Conservation (phyloP, 2,888 invertebrate genomes). For the Hyalella azteca region DNA sequence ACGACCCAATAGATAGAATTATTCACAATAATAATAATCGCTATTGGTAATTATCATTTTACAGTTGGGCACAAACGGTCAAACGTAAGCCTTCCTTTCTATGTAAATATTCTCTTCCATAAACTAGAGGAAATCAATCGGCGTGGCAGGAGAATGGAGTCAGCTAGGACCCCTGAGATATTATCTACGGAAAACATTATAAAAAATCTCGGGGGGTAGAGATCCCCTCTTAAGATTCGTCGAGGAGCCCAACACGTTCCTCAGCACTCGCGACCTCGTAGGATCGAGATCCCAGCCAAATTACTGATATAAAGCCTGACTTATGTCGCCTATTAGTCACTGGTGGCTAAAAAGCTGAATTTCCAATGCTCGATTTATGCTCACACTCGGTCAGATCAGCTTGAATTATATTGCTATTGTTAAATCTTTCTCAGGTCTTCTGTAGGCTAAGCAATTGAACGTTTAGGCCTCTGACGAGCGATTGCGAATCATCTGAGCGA, state of each 20-base stretch:
- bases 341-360: background rate
- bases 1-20: too few species aligned
- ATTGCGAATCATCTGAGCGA: background rate
- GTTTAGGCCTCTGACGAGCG: slow-evolving; percentile 5
- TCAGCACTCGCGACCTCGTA: background rate
- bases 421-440: background rate
- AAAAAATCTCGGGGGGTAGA: slow-evolving; percentile 19
- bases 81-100: background rate
- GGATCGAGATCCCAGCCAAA: background rate
- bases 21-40: too few species aligned
- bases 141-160: slow-evolving; percentile 27
- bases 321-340: slow-evolving; percentile 28
- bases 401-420: slow-evolving; percentile 28
- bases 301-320: slow-evolving; percentile 14
- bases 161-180: slow-evolving; percentile 2
- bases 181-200: slow-evolving; percentile 16
- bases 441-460: background rate
- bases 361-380: slow-evolving; percentile 15
- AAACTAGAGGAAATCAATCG: background rate
- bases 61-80: too few species aligned
- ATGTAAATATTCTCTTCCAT: background rate
- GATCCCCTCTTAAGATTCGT: slow-evolving; percentile 5
- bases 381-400: background rate
- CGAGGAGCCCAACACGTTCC: slow-evolving; percentile 2
- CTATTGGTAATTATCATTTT: too few species aligned